Evolutionary conservation across 2,797 vertebrate species (phyloP), one percentile per base, ranked within the genome.

Genomic region (Limnodromus scolopaceus): DNA sequence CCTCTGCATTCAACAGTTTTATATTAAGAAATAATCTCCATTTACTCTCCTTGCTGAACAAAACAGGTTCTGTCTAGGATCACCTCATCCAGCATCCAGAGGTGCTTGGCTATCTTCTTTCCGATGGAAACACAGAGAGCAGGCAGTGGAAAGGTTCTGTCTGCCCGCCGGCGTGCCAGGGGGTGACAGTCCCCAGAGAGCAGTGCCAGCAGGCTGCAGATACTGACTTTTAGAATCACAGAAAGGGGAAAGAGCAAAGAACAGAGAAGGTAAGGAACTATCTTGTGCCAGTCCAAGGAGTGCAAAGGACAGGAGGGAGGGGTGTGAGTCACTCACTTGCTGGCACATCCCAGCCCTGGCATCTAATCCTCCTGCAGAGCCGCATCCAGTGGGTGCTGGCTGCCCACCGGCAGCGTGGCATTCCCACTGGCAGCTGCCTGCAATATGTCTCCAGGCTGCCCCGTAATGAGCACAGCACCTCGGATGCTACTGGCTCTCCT

Each of bases 161-260:
- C 72, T 86, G 53, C 69, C 85, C 1, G 1, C 61, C 27, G 78
- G 58, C n/a, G 7, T 10, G 39, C 10, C 3, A 9, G 68, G 36
- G 28, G 18, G 36, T 7, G 43, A 45, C 24, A 16, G 22, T 80
- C 57, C 65, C 66, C 39, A 34, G 27, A 30, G 27, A 45, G 48
- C 58, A 32, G 20, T 12, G 14, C 36, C 13, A n/a, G 58, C 58
- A 71, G 49, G 24, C 36, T 17, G 13, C 10, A 51, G 2, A 36
- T 1, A 43, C 46, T 25, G 69, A 68, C 76, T 71, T 78, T 43
- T 27, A 48, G 72, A 65, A 9, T 30, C 61, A 30, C 55, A 78
- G 78, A 55, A 38, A 86, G 69, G 57, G 22, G 53, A 93, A 72
- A 81, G 75, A 87, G 71, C 81, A 84, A 93, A 89, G 86, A 77